A percentile compares a stretch with the other conserved stretches of the same genome.
Evolutionary conservation across 2,888 invertebrate genomes (phyloP).

Genomic region (Rotaria sp.): DNA sequence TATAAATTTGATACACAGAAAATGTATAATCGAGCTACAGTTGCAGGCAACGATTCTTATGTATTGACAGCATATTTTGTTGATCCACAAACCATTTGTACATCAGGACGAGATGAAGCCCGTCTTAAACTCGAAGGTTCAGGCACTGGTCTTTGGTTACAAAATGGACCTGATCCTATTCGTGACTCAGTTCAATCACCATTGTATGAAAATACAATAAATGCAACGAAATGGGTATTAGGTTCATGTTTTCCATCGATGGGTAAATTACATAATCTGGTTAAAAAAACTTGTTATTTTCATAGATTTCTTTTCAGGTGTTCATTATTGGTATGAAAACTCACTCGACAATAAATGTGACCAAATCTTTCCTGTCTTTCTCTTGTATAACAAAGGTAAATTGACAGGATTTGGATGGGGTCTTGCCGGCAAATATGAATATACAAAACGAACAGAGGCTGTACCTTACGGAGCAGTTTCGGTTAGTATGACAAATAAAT

Average conservation of each 20-base stretch:
- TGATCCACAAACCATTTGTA: slow-evolving; percentile 41
- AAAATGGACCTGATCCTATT: slow-evolving; percentile 48
- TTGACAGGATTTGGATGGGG: slow-evolving; percentile 50
- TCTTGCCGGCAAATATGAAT: not conserved
- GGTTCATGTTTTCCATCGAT: slow-evolving; percentile 51
- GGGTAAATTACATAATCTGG: slow-evolving; percentile 46
- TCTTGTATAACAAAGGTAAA: slow-evolving; percentile 48
- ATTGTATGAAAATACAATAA: not conserved
- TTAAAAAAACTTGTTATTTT: not conserved
- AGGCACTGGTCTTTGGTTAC: slow-evolving; percentile 45
- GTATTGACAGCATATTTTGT: slow-evolving; percentile 46
- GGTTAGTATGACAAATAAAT: not conserved
- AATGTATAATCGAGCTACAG: not conserved
- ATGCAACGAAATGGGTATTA: slow-evolving; percentile 47
- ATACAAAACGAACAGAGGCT: not conserved
- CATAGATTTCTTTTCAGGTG: slow-evolving; percentile 42
- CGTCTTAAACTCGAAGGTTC: no score
- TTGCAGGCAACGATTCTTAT: slow-evolving; percentile 41
- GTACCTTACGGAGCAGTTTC: not conserved
- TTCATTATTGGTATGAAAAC: slow-evolving; percentile 48
- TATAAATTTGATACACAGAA: not conserved
- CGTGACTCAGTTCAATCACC: slow-evolving; percentile 41
- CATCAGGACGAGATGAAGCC: no score
- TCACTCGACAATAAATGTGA: slow-evolving; percentile 46
- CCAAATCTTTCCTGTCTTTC: slow-evolving; percentile 47